Base-by-base conservation (phyloP, 2,888 invertebrate species). In the Eurytoma adleriae region DNA sequence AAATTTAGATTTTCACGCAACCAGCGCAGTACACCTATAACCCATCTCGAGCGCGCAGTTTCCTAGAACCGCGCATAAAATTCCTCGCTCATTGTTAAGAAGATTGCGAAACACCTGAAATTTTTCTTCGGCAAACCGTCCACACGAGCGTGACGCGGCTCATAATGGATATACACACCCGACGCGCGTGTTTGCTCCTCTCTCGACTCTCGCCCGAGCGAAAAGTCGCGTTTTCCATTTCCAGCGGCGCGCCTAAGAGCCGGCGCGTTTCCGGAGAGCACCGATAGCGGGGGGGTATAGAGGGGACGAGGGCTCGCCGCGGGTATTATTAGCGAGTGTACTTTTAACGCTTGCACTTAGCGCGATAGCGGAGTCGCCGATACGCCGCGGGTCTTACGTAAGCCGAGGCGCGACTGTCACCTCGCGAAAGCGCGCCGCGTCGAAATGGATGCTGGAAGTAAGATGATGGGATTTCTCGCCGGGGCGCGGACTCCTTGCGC, bases 211-310 rank as follows among this genome's bases (percentile, higher is more conserved):
- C 24, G 59, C 40, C 7, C 40, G 40, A 40, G 40, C 1, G 40
- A 71, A 54, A 54, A 54, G 54, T 14, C 54, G 54, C 16, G 61
- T 68, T 75, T 59, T 61, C 30, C 30, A 68, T 24, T 52, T 27
- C 30, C 5, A 7, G 20, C 24, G 72, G 27, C 18, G 13, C 30
- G 10, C 56, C 62, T 12, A 64, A 72, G 18, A 20, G 52, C 54
- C 68, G 67, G 57, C 78, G 72, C 73, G 64, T 69, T 79, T 74
- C 79, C 79, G 73, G 68, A 73, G 69, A 79, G 62, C n/a, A 10
- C n/a, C 20, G 61, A 18, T 18, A 2, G 14, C 48, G 71, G 71
- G 16, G 54, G 68, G 18, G 40, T 18, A 64, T 18, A 50, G 70
- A 48, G 56, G 71, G 50, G 64, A 14, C 54, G 56, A 4, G 40